Percentiles rank a stretch among this genome's conserved stretches.
These are phyloP conservation scores for Drosophila neocordata DNA, from an alignment of 1,140 invertebrate genomes.

Conservation along the genomic window DNA sequence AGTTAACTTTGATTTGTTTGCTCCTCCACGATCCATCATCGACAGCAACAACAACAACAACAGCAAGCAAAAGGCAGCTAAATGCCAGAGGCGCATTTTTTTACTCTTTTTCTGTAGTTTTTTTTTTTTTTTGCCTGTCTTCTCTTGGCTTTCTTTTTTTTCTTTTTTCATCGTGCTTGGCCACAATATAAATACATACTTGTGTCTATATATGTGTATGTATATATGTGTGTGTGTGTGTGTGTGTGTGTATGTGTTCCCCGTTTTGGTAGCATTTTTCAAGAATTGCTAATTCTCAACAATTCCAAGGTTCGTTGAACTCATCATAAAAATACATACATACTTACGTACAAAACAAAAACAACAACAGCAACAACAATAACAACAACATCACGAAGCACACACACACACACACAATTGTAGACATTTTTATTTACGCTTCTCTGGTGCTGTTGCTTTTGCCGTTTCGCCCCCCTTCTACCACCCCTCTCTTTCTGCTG, in stretches of 20 bases:
- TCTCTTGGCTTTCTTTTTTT: constrained; percentile 21
- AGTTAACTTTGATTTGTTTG: constrained; percentile 39
- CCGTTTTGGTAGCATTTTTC: constrained; percentile 81
- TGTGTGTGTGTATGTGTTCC: constrained; percentile 66
- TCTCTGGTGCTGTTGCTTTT: constrained; percentile 62
- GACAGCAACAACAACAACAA: constrained; percentile 14
- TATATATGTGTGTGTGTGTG: constrained; percentile 17
- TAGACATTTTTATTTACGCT: constrained; percentile 67
- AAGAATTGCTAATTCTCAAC: constrained; percentile 81
- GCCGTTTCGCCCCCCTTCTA: constrained; percentile 1
- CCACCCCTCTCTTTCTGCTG: no score
- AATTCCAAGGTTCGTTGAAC: constrained; percentile 77
- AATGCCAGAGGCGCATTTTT: constrained; percentile 68
- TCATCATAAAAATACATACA: constrained; percentile 67
- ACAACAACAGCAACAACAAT: not conserved
- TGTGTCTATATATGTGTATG: constrained; percentile 19
- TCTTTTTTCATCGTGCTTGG: constrained; percentile 8
- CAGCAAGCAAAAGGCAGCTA: constrained; percentile 29
- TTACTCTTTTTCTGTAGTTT: constrained; percentile 56
- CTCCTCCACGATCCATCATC: constrained; percentile 48
- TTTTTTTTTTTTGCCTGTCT: constrained; percentile 54
- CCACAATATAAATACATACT: constrained; percentile 19
- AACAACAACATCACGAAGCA: constrained; percentile 27
- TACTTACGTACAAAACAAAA: constrained; percentile 2
- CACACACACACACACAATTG: constrained; percentile 56